Percentiles rank a stretch among this genome's conserved stretches.
phyloP scores from a whole-genome alignment of 2,888 invertebrate species.

The Calameuta filiformis region DNA sequence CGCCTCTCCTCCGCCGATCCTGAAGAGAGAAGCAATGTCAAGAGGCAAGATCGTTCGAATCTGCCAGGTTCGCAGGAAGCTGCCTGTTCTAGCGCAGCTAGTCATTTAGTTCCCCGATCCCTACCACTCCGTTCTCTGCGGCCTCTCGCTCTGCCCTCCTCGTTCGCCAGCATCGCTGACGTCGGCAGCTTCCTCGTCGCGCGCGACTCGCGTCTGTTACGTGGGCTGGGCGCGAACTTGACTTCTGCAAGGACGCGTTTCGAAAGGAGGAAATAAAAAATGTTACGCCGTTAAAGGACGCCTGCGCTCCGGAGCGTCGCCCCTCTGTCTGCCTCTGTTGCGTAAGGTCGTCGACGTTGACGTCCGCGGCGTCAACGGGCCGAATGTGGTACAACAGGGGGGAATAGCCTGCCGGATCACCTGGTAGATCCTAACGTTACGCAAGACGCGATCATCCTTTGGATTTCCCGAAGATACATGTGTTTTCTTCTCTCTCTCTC shows the following conservation, averaged over 20 bases:
- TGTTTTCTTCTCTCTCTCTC: no score
- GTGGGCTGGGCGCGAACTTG: slow-evolving; percentile 57
- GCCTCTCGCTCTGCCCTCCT: slow-evolving; percentile 12
- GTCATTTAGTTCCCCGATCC: not conserved
- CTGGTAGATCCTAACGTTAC: no score
- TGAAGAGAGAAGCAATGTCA: not conserved
- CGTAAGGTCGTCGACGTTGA: no score
- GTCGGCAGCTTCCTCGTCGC: slow-evolving; percentile 2
- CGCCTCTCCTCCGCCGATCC: not conserved
- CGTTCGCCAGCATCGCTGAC: slow-evolving; percentile 1
- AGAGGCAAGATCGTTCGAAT: no score
- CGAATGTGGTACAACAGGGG: no score
- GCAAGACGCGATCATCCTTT: no score
- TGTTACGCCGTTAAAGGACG: slow-evolving; percentile 57
- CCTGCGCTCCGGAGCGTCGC: no score
- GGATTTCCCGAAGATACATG: no score
- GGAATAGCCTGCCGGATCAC: no score
- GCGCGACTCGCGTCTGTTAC: slow-evolving; percentile 16
- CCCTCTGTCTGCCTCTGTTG: no score
- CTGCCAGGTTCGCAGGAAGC: no score
- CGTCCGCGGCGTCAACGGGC: no score
- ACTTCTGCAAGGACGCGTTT: slow-evolving; percentile 65
- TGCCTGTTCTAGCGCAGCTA: not conserved
- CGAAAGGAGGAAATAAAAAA: slow-evolving; percentile 64
- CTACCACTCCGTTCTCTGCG: slow-evolving; percentile 5